A percentile compares a stretch with the other conserved stretches of the same genome.
Conservation (phyloP, 2,797 vertebrate genomes). For the Sylvilagus floridanus region DNA sequence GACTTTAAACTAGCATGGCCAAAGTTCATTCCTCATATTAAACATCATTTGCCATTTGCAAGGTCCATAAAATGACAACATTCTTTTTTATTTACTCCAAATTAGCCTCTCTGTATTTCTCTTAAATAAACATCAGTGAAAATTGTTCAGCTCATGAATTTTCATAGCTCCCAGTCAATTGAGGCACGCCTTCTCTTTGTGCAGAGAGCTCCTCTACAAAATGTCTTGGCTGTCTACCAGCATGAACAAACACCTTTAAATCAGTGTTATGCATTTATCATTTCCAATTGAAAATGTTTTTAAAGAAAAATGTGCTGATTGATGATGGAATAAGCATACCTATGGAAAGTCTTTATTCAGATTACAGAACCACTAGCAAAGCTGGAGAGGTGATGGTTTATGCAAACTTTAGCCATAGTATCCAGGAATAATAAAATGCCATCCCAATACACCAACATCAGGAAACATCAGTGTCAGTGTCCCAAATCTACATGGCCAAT, state of each 20-base stretch:
- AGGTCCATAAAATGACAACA: conserved; percentile 55
- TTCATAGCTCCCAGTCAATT: conserved; percentile 80
- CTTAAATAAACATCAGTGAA: conserved; percentile 79
- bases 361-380: neutral
- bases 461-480: neutral
- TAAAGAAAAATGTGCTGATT: conserved; percentile 26
- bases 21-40: conserved; percentile 16
- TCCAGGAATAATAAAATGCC: neutral
- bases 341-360: neutral
- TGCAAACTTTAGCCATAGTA: neutral
- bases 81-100: conserved; percentile 69
- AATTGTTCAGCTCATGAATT: conserved; percentile 83
- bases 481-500: neutral
- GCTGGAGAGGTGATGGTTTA: neutral
- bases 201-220: neutral
- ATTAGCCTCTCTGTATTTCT: conserved; percentile 44
- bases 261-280: conserved; percentile 2
- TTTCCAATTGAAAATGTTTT: conserved; percentile 49
- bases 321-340: neutral
- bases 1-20: neutral
- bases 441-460: neutral
- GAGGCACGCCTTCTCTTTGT: neutral
- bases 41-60: conserved; percentile 55
- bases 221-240: neutral
- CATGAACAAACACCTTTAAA: conserved; percentile 11